Conservation (phyloP, 1,140 invertebrate species). For the Drosophila willistoni region DNA sequence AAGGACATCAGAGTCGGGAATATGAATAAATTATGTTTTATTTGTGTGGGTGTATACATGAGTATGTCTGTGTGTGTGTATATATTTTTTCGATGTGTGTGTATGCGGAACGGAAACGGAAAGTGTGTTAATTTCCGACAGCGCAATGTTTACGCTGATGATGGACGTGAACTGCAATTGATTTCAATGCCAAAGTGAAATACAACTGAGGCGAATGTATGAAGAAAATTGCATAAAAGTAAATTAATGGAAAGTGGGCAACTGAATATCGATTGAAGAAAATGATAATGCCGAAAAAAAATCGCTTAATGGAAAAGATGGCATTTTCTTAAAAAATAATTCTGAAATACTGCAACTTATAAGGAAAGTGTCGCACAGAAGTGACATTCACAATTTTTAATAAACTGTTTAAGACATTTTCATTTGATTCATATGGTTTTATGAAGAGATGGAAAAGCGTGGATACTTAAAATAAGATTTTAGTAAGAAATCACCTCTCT, state of each 20-base stretch:
- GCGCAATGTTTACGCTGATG: slow-evolving; percentile 69
- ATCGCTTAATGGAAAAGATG: slow-evolving; percentile 3
- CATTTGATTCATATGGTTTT: too few species aligned
- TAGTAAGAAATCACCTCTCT: too few species aligned
- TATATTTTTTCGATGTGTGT: slow-evolving; percentile 3
- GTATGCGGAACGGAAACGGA: slow-evolving; percentile 63
- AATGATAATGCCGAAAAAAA: background rate
- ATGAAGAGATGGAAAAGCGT: too few species aligned
- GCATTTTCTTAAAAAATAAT: slow-evolving; percentile 42
- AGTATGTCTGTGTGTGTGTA: slow-evolving; percentile 15
- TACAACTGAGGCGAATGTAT: slow-evolving; percentile 13
- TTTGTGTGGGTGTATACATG: slow-evolving; percentile 35
- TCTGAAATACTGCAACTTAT: background rate
- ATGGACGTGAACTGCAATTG: slow-evolving; percentile 74
- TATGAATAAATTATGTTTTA: slow-evolving; percentile 71
- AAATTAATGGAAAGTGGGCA: slow-evolving; percentile 10
- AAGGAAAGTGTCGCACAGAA: too few species aligned
- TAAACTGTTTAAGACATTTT: too few species aligned
- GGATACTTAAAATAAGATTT: too few species aligned
- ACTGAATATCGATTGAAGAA: background rate
- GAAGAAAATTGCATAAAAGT: slow-evolving; percentile 9
- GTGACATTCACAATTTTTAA: too few species aligned
- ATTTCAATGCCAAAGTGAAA: slow-evolving; percentile 63
- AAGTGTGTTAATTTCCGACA: slow-evolving; percentile 80
- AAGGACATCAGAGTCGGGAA: slow-evolving; percentile 46